Conservation (phyloP, 2,888 invertebrate genomes). For the Heteropelma amictum region DNA sequence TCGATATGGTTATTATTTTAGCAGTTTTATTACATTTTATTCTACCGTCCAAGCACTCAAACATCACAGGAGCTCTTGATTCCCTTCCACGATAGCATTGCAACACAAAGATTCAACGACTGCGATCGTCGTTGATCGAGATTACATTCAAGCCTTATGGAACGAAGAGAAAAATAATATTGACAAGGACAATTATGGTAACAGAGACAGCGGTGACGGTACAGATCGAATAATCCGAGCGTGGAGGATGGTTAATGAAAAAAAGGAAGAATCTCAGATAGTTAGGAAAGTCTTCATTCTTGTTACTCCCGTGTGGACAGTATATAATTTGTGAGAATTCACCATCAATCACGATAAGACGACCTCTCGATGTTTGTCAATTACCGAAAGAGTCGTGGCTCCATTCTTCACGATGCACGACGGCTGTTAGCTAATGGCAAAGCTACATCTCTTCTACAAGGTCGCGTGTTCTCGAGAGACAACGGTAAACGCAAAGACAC, state of each 20-base stretch:
- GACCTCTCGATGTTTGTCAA: slow-evolving; percentile 72
- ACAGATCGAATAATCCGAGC: slow-evolving; percentile 29
- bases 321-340: slow-evolving; percentile 72
- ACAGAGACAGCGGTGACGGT: slow-evolving; percentile 22
- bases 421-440: slow-evolving; percentile 71
- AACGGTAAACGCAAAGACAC: slow-evolving; percentile 27
- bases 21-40: too few species aligned
- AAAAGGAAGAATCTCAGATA: slow-evolving; percentile 9
- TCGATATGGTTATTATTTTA: too few species aligned
- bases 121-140: slow-evolving; percentile 13
- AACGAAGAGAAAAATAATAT: not conserved
- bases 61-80: not conserved
- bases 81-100: not conserved
- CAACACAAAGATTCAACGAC: not conserved
- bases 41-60: not conserved
- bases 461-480: slow-evolving; percentile 33
- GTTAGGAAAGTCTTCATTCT: slow-evolving; percentile 35
- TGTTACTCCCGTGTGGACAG: slow-evolving; percentile 50
- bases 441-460: slow-evolving; percentile 58
- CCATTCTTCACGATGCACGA: slow-evolving; percentile 62
- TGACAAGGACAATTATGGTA: slow-evolving; percentile 28
- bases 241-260: slow-evolving; percentile 15
- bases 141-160: slow-evolving; percentile 16
- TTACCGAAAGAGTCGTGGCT: slow-evolving; percentile 63
- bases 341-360: slow-evolving; percentile 71